Percentiles rank a stretch among this genome's conserved stretches.
Conservation (phyloP, 2,113 vertebrate species). For the Centropus unirufus region DNA sequence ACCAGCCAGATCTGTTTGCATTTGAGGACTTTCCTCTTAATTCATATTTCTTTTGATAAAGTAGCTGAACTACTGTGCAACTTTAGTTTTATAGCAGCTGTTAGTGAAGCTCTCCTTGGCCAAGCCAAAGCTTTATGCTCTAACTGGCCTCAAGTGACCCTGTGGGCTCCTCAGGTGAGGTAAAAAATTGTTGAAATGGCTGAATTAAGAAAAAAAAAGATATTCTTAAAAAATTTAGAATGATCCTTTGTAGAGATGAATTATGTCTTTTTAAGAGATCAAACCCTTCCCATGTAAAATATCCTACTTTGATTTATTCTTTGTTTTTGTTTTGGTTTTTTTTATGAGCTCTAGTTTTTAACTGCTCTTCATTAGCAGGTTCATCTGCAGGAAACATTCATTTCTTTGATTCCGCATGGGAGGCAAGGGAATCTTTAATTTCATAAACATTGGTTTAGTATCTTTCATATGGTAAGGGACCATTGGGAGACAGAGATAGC, state of each 20-base stretch:
- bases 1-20: background rate
- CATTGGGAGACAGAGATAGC: background rate
- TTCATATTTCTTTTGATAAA: background rate
- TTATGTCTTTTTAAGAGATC: background rate
- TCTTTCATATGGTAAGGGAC: background rate
- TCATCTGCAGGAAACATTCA: background rate
- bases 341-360: background rate
- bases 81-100: background rate
- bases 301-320: background rate
- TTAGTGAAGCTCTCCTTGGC: background rate
- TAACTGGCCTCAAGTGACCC: background rate
- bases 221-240: background rate
- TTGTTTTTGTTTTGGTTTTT: background rate
- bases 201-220: background rate
- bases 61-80: background rate
- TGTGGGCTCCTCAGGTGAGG: no score
- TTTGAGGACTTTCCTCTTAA: background rate
- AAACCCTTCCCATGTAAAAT: background rate
- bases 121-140: background rate
- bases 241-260: background rate
- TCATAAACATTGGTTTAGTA: background rate
- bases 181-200: background rate
- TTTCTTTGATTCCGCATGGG: background rate
- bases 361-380: background rate
- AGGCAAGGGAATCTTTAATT: background rate